Conservation (phyloP, 2,113 vertebrate species). For the Elephantulus edwardii region DNA sequence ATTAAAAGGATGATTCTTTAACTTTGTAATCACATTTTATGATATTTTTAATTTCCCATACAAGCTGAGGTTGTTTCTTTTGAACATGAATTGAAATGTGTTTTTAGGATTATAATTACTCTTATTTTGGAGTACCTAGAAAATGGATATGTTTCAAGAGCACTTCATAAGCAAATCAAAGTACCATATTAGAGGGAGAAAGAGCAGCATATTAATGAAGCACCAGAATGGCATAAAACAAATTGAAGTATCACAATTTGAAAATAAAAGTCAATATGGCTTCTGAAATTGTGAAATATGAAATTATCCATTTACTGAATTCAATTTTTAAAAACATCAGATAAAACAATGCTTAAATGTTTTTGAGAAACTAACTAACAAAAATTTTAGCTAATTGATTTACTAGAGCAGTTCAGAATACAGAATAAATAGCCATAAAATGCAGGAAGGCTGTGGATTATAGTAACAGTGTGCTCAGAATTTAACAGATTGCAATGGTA, state of each 20-base stretch:
- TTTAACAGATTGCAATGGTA: neutral
- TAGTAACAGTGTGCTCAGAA: neutral
- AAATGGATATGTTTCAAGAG: constrained; percentile 65
- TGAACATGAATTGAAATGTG: constrained; percentile 52
- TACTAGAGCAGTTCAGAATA: neutral
- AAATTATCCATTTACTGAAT: neutral
- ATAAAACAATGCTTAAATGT: neutral
- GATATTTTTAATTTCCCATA: constrained; percentile 73
- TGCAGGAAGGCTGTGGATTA: neutral
- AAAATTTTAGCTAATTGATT: neutral
- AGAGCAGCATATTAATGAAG: constrained; percentile 12
- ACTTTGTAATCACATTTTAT: constrained; percentile 77
- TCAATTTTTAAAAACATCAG: neutral
- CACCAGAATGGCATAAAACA: neutral
- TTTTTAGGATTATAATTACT: constrained; percentile 61
- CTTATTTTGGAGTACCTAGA: constrained; percentile 56
- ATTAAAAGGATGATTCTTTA: constrained; percentile 76
- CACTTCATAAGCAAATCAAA: constrained; percentile 59
- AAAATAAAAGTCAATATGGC: constrained; percentile 17
- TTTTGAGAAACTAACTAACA: neutral
- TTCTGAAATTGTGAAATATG: neutral
- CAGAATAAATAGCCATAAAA: neutral
- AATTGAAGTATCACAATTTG: constrained; percentile 21
- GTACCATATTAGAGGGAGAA: constrained; percentile 34
- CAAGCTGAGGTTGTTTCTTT: constrained; percentile 67